phyloP scores from a whole-genome alignment of 2,113 vertebrate species.

The Pundamilia nyererei region DNA sequence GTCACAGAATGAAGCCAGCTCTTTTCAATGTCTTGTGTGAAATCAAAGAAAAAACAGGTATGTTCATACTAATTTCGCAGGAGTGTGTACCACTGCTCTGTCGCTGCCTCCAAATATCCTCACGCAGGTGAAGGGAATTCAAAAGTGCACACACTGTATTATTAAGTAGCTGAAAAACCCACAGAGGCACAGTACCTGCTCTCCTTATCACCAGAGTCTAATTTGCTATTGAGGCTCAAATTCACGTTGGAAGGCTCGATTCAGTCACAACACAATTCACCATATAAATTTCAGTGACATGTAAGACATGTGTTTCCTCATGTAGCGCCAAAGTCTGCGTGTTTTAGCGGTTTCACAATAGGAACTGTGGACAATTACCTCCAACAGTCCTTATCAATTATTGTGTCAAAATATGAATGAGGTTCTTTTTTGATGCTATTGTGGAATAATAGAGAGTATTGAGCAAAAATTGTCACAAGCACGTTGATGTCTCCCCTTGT shows the following conservation, averaged over 20 bases:
- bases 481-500: conserved; percentile 47
- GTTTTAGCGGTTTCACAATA: conserved; percentile 24
- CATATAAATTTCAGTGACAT: conserved; percentile 33
- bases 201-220: background rate
- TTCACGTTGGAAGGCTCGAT: background rate
- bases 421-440: background rate
- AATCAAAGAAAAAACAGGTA: conserved; percentile 99
- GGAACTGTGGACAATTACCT: conserved; percentile 40
- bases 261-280: conserved; percentile 21
- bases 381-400: conserved; percentile 35
- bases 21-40: conserved; percentile 98
- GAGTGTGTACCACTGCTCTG: background rate
- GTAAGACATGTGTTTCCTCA: conserved; percentile 17
- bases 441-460: conserved; percentile 46
- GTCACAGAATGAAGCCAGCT: conserved; percentile 98
- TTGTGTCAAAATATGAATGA: conserved; percentile 42
- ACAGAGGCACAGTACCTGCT: background rate
- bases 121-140: background rate
- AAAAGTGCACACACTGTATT: background rate
- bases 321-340: background rate
- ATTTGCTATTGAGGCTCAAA: background rate
- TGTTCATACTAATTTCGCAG: background rate
- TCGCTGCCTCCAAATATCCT: background rate
- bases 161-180: background rate
- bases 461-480: conserved; percentile 47